Percentiles rank a stretch among this genome's conserved stretches.
phyloP scores from a whole-genome alignment of 2,797 vertebrate genomes.

The Amblyopsis hoosieri region DNA sequence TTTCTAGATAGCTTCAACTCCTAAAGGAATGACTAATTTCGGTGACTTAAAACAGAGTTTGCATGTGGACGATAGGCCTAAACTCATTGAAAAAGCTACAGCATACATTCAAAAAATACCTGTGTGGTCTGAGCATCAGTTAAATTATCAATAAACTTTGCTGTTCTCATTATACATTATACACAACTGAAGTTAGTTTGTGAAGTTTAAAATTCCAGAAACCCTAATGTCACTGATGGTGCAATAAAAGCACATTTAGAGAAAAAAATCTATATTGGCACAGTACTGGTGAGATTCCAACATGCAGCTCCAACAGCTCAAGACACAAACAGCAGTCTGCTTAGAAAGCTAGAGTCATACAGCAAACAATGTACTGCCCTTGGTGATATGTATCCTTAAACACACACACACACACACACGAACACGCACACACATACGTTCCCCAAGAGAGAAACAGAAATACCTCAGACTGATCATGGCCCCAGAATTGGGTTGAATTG shows the following conservation, averaged over 20 bases:
- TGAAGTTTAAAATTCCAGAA: conserved; percentile 41
- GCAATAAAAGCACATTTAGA: conserved; percentile 52
- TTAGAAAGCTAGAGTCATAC: conserved; percentile 46
- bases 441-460: background rate
- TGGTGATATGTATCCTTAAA: background rate
- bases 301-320: conserved; percentile 40
- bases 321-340: conserved; percentile 13
- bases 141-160: conserved; percentile 9
- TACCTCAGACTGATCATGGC: conserved; percentile 24
- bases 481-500: conserved; percentile 40
- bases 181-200: conserved; percentile 36
- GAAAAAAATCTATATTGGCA: conserved; percentile 56
- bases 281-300: conserved; percentile 60
- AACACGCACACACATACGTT: background rate
- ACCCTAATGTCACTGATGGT: conserved; percentile 48
- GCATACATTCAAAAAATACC: no score
- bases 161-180: conserved; percentile 3
- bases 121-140: background rate
- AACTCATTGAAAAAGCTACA: no score
- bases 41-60: no score
- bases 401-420: background rate
- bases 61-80: no score
- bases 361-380: conserved; percentile 44
- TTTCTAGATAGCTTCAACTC: no score
- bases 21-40: no score